phyloP scores from a whole-genome alignment of 2,888 invertebrate species.

The Amphiduros pacificus region DNA sequence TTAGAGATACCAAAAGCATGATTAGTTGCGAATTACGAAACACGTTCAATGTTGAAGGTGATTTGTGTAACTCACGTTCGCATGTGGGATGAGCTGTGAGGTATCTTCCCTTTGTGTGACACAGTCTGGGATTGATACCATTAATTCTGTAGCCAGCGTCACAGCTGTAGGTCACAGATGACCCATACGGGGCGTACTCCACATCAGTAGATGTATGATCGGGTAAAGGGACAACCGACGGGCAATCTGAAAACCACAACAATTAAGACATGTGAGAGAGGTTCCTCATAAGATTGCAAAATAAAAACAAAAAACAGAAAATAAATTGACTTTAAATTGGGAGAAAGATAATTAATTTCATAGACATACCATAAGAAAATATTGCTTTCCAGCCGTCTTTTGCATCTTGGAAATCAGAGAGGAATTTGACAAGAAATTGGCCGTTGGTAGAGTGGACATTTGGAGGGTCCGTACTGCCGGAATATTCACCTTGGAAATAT shows the following conservation, averaged over 20 bases:
- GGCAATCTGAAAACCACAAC: conserved; percentile 37
- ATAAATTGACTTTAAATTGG: not conserved
- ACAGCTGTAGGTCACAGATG: conserved; percentile 38
- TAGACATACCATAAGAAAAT: conserved; percentile 42
- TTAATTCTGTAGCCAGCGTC: conserved; percentile 36
- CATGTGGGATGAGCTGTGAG: conserved; percentile 22
- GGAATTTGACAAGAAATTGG: conserved; percentile 35
- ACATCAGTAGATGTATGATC: conserved; percentile 21
- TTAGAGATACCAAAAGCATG: no score
- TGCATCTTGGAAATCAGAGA: conserved; percentile 34
- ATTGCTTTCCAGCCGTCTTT: conserved; percentile 39
- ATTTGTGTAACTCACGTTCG: conserved; percentile 8
- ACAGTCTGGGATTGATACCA: conserved; percentile 35
- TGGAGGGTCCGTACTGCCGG: conserved; percentile 24
- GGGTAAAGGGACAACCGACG: conserved; percentile 16
- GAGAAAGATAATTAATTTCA: no score
- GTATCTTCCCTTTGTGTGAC: conserved; percentile 43
- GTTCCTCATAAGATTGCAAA: no score
- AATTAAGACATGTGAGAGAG: no score
- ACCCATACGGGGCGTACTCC: conserved; percentile 29
- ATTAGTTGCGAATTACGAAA: no score
- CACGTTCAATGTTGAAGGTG: no score
- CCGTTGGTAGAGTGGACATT: conserved; percentile 25
- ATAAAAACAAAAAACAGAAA: no score
- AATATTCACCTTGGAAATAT: conserved; percentile 22